These are phyloP conservation scores for Silurus lanzhouensis DNA, from an alignment of 2,797 vertebrate genomes.

Conservation along the genomic window DNA sequence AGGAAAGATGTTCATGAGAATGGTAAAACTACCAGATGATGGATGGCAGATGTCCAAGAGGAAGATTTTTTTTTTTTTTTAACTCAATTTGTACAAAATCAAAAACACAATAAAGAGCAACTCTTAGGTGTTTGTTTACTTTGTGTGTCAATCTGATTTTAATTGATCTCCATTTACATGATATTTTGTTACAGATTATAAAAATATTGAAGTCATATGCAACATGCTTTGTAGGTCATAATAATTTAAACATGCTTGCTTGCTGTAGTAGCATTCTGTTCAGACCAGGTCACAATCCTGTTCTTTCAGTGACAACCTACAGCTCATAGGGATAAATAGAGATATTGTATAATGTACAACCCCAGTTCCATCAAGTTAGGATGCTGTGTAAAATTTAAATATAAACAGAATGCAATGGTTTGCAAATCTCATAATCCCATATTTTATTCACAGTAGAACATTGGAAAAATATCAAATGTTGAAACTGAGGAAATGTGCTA, in stretches of 20 bases:
- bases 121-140: neutral
- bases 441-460: no score
- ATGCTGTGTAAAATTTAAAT: no score
- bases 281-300: no score
- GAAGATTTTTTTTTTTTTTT: constrained; percentile 3
- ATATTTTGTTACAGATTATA: neutral
- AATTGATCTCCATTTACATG: neutral
- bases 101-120: neutral
- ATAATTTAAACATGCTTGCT: neutral
- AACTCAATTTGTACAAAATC: constrained; percentile 28
- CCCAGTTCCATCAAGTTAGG: no score
- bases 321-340: no score
- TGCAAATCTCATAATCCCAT: no score
- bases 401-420: no score
- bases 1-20: constrained; percentile 94
- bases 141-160: neutral
- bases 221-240: neutral
- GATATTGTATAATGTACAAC: no score
- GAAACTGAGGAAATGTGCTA: no score
- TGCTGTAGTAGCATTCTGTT: no score
- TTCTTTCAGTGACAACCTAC: no score
- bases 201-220: neutral
- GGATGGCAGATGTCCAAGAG: constrained; percentile 18
- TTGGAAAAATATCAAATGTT: no score
- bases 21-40: constrained; percentile 91